Percentiles rank a stretch among this genome's conserved stretches.
Conservation (phyloP, 2,797 vertebrate species). For the Alcedo atthis region DNA sequence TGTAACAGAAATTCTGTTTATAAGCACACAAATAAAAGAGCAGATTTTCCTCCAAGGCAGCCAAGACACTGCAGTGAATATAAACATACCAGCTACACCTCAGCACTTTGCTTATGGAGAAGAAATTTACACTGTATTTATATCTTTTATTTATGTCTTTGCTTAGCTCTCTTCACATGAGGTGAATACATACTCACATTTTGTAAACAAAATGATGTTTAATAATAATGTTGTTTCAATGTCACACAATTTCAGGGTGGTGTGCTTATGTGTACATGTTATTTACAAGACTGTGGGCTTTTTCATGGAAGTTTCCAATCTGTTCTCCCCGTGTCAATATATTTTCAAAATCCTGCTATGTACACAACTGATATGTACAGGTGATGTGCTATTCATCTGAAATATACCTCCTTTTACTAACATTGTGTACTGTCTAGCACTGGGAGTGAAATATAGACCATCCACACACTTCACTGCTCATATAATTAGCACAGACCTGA, state of each 20-base stretch:
- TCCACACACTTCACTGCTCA: neutral
- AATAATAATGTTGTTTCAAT: neutral
- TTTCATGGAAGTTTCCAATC: neutral
- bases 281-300: neutral
- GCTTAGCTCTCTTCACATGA: neutral
- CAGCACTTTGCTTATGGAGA: neutral
- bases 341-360: neutral
- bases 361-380: neutral
- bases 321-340: neutral
- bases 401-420: neutral
- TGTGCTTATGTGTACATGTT: neutral
- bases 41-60: neutral
- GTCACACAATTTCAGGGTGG: neutral
- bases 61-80: neutral
- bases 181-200: neutral
- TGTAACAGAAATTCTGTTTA: neutral
- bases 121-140: neutral
- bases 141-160: neutral
- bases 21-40: neutral
- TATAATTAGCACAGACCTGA: neutral
- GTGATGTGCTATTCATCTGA: neutral
- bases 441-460: neutral
- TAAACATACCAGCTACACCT: neutral
- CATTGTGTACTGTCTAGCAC: neutral
- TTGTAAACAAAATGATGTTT: neutral